Percentiles rank a stretch among this genome's conserved stretches.
These are phyloP conservation scores for Pterostichus madidus DNA, from an alignment of 2,888 invertebrate species.

Conservation along the genomic window DNA sequence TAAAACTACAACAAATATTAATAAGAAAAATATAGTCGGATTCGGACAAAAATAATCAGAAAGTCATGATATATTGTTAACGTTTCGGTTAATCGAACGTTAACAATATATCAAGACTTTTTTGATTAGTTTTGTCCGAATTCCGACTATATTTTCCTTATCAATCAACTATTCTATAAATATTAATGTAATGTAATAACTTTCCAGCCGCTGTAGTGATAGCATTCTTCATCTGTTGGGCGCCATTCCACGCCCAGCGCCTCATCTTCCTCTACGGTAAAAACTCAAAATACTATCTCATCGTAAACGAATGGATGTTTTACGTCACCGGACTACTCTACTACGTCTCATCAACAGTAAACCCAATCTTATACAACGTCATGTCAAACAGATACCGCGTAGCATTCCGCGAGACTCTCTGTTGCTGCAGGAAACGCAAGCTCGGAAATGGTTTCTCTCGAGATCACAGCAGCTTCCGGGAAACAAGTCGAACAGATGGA, in stretches of 20 bases:
- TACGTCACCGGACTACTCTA: slow-evolving; percentile 89
- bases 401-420: slow-evolving; percentile 88
- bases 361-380: slow-evolving; percentile 92
- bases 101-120: too few species aligned
- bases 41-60: too few species aligned
- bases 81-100: too few species aligned
- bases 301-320: slow-evolving; percentile 89
- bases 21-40: too few species aligned
- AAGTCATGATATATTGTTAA: too few species aligned
- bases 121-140: too few species aligned
- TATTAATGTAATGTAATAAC: too few species aligned
- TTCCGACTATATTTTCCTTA: too few species aligned
- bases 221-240: slow-evolving; percentile 97
- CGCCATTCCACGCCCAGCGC: slow-evolving; percentile 96
- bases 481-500: slow-evolving; percentile 75
- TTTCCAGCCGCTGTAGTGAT: slow-evolving; percentile 92
- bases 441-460: slow-evolving; percentile 78
- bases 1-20: too few species aligned
- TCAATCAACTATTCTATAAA: too few species aligned
- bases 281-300: slow-evolving; percentile 81
- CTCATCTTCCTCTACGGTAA: slow-evolving; percentile 89
- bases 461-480: slow-evolving; percentile 82
- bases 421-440: slow-evolving; percentile 79
- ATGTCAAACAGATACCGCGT: slow-evolving; percentile 88
- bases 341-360: slow-evolving; percentile 88